Conservation (phyloP, 2,888 invertebrate genomes). For the Tetragnatha montana region DNA sequence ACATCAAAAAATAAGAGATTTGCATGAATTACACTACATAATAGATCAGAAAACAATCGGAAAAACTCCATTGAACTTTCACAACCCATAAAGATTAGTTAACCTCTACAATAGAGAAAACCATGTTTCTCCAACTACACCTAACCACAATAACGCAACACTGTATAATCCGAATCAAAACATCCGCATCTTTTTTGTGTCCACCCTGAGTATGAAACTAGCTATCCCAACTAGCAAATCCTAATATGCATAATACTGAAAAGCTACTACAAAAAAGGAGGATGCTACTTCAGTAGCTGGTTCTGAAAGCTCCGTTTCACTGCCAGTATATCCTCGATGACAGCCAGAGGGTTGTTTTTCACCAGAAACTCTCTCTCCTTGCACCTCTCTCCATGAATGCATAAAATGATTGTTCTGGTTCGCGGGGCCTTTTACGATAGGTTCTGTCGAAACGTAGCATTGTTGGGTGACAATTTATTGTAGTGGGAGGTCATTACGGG, state of each 20-base stretch:
- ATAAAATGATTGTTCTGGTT: slow-evolving; percentile 28
- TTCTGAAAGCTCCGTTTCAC: background rate
- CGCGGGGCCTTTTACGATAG: slow-evolving; percentile 17
- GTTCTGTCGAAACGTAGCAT: slow-evolving; percentile 34
- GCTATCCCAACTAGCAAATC: too few relatives aligned
- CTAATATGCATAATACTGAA: background rate
- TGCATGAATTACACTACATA: too few relatives aligned
- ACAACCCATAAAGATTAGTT: too few relatives aligned
- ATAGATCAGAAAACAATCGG: too few relatives aligned
- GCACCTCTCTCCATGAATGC: slow-evolving; percentile 20
- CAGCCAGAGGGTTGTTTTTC: background rate
- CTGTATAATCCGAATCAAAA: too few relatives aligned
- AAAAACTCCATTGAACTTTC: too few relatives aligned
- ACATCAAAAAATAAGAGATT: too few relatives aligned
- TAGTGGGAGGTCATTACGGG: background rate
- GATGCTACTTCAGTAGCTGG: background rate
- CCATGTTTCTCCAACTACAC: too few relatives aligned
- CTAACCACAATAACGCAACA: too few relatives aligned
- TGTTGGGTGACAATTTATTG: slow-evolving; percentile 18
- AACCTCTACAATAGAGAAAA: too few relatives aligned
- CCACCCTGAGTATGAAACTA: too few relatives aligned
- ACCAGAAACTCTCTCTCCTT: background rate
- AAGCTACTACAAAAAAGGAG: background rate
- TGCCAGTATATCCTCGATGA: background rate
- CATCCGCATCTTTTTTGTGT: too few relatives aligned